Evolutionary conservation across 2,888 invertebrate genomes (phyloP), one percentile per base, ranked within the genome.

Genomic region (Chymomyza procnemis): DNA sequence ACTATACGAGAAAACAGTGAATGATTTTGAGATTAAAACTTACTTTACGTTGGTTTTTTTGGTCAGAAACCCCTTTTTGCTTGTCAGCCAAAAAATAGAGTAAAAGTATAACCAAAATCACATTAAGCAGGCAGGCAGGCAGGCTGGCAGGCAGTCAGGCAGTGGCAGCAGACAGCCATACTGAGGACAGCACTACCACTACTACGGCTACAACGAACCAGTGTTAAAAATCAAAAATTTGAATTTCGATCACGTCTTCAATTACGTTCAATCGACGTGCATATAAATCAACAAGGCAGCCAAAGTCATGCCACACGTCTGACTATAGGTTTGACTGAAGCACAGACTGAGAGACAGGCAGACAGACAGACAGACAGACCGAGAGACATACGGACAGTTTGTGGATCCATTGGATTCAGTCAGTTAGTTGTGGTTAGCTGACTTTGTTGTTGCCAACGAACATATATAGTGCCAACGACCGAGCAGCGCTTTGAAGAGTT

Each of bases 221-320:
- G 68, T 57, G 70, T 70, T 76, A 85, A 80, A 85, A 83, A 87
- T 87, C 76, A 87, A 83, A 87, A 85, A 83, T 83, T 83, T 83
- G 87, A 87, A 83, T 83, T 83, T 83, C 83, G 83, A 83, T 83
- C 83, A 83, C 83, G 83, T 83, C 83, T 87, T 83, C 83, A 83
- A 83, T 83, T 83, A 83, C 87, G 85, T 83, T 76, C 85, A 82
- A 83, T 83, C 87, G 83, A 76, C 83, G 83, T 83, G 87, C 87
- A 83, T 83, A 83, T 83, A 83, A 83, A 83, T 83, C 83, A 83
- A 83, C 85, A 76, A 76, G 71, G 74, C 71, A 64, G 71, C 22
- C 66, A 73, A 65, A 65, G 34, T 12, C 34, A 41, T 41, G 34
- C 34, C 34, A 41, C 34, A 41, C 34, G 34, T 34, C 57, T 34